Conservation (phyloP, 1,140 invertebrate species). For the Trichomalopsis sarcophagae region DNA sequence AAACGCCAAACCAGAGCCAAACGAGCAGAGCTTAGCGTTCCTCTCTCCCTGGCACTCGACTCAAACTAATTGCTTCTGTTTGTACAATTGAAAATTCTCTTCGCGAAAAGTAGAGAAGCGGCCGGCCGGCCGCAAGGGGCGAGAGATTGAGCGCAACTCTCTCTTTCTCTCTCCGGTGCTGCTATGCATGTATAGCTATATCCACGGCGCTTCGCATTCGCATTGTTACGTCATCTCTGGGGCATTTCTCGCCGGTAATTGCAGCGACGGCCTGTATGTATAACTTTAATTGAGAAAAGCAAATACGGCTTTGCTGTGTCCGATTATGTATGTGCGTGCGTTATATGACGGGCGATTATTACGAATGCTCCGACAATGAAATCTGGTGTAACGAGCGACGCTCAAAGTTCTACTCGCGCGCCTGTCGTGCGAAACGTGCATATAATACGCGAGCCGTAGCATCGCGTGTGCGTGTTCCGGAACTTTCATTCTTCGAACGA, state of each 20-base stretch:
- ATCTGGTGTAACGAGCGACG: too few species aligned
- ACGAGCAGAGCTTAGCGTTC: neutral
- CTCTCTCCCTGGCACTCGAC: too few species aligned
- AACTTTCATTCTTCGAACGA: too few species aligned
- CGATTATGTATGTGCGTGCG: neutral
- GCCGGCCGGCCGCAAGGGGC: neutral
- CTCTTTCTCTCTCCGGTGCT: neutral
- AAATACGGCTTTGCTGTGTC: neutral
- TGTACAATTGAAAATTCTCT: slow-evolving; percentile 4
- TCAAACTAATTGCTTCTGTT: neutral
- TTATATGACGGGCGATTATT: neutral
- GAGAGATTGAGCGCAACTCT: slow-evolving; percentile 2
- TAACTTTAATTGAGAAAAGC: neutral
- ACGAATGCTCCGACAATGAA: too few species aligned
- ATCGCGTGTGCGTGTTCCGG: too few species aligned
- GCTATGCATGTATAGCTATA: neutral
- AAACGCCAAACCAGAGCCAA: neutral
- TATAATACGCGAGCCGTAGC: too few species aligned
- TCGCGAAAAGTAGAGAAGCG: neutral
- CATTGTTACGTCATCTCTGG: neutral
- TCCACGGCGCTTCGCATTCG: too few species aligned
- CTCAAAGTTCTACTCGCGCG: too few species aligned
- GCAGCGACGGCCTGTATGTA: neutral
- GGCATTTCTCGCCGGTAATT: neutral
- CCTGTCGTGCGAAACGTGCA: too few species aligned